These are phyloP conservation scores for Cercopithecus hamlyni DNA, from an alignment of 2,797 vertebrate species.

Conservation along the genomic window DNA sequence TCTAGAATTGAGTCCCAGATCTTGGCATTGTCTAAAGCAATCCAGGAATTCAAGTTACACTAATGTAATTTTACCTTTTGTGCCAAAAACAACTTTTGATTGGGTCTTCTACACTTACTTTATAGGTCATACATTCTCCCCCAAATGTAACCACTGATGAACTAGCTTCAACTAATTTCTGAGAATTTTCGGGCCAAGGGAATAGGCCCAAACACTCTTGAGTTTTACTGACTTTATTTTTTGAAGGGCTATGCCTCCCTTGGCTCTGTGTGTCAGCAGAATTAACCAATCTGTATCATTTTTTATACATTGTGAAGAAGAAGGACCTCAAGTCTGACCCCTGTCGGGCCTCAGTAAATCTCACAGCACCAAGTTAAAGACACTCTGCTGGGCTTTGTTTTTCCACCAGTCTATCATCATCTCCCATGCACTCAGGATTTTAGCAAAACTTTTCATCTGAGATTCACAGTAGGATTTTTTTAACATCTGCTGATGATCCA, in stretches of 20 bases:
- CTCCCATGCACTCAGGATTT: constrained; percentile 74
- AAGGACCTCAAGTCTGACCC: constrained; percentile 80
- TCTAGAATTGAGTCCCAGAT: constrained; percentile 73
- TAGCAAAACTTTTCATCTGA: constrained; percentile 80
- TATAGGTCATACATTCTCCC: constrained; percentile 56
- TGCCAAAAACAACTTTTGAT: constrained; percentile 79
- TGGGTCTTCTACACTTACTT: constrained; percentile 72
- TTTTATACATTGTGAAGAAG: constrained; percentile 83
- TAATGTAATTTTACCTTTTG: constrained; percentile 76
- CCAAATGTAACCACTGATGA: constrained; percentile 57
- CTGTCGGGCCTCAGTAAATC: constrained; percentile 81
- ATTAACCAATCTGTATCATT: constrained; percentile 83
- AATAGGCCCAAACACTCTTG: constrained; percentile 62
- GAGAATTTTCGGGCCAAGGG: constrained; percentile 69
- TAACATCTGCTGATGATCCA: constrained; percentile 80
- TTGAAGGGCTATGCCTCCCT: constrained; percentile 73
- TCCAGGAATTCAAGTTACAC: constrained; percentile 65
- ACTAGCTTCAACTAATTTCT: constrained; percentile 58
- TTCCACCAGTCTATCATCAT: constrained; percentile 74
- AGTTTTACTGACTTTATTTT: constrained; percentile 73
- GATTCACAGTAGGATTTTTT: constrained; percentile 72
- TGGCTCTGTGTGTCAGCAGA: constrained; percentile 79
- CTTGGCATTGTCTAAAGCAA: constrained; percentile 70
- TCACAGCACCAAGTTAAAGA: constrained; percentile 79
- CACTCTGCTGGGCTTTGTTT: constrained; percentile 78